A percentile compares a stretch with the other conserved stretches of the same genome.
phyloP scores from a whole-genome alignment of 2,888 invertebrate species.

The Heliconius ethilla region DNA sequence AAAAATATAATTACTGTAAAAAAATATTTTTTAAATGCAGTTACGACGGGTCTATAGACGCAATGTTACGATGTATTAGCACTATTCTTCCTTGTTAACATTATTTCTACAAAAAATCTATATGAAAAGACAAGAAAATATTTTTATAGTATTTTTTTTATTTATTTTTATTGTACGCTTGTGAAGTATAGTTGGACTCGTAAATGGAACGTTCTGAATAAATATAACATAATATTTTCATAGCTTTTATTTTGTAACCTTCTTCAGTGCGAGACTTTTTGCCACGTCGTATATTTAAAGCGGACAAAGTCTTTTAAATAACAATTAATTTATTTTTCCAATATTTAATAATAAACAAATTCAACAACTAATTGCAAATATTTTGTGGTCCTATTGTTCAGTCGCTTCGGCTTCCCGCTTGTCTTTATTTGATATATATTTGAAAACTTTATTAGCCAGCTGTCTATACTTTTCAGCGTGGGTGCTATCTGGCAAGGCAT shows the following conservation, averaged over 20 bases:
- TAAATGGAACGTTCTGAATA: constrained; percentile 63
- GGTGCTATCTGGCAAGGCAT: constrained; percentile 83
- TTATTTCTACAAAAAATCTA: constrained; percentile 38
- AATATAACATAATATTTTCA: constrained; percentile 63
- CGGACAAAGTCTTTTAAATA: constrained; percentile 52
- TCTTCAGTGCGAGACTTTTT: constrained; percentile 37
- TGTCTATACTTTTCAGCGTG: constrained; percentile 76
- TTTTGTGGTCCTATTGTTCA: constrained; percentile 51
- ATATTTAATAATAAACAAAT: constrained; percentile 60
- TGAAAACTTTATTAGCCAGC: constrained; percentile 74
- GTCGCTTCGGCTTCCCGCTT: constrained; percentile 58
- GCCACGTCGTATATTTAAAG: constrained; percentile 52
- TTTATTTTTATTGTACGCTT: constrained; percentile 63
- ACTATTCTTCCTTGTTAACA: constrained; percentile 28
- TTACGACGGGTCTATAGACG: constrained; percentile 25
- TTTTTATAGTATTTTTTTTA: constrained; percentile 75
- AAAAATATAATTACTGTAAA: constrained; percentile 8
- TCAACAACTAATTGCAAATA: constrained; percentile 53
- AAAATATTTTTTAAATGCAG: constrained; percentile 25
- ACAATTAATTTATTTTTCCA: constrained; percentile 58
- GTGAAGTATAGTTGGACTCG: constrained; percentile 54
- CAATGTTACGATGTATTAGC: constrained; percentile 23
- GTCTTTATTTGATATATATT: constrained; percentile 70
- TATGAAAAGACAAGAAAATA: constrained; percentile 66
- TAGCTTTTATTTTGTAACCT: constrained; percentile 49